Base-by-base conservation (phyloP, 2,113 vertebrate genomes). In the Lycocorax pyrrhopterus region DNA sequence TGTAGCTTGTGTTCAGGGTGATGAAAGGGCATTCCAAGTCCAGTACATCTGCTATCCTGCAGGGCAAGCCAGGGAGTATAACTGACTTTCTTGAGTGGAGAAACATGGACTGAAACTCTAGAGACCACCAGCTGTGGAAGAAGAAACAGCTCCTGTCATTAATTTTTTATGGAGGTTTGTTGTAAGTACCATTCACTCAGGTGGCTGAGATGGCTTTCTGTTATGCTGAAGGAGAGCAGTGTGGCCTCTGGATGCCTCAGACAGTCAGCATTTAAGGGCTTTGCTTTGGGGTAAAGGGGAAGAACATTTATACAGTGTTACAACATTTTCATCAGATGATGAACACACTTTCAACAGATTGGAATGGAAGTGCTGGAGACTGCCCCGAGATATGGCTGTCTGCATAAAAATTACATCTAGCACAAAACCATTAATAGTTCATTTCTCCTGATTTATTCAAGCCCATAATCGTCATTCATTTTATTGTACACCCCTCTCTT, bases 321-420 rank as follows among this genome's bases (percentile, higher is more conserved):
- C 6, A 89, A 32, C 69, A 89, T 8, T 79, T 92, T 75, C 69
- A 19, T 47, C 7, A 6, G 43, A 78, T 78, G 67, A 85, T 73
- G 59, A 55, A 75, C 44, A 37, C 9, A 51, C 51, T 77, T 91
- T 80, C 32, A 74, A 56, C n/a, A 79, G 68, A 66, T 67, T 63
- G 60, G 60, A 92, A 88, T 4, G 51, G 39, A 68, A 89, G 37
- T n/a, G 39, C 18, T 67, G 23, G 29, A 73, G 77, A 74, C 33
- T 53, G 66, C 55, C 81, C 81, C 52, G 64, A 89, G 73, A 37
- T 60, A 92, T 4, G 27, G 15, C 44, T 87, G 22, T 64, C 72
- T 86, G 37, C 72, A 93, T 87, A 52, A 92, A 96, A 95, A 93
- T 79, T 69, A 67, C 32, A 55, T 79, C 53, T 68, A 60, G 68